These are phyloP conservation scores for Lycocorax pyrrhopterus DNA, from an alignment of 2,113 vertebrate genomes.

Conservation along the genomic window DNA sequence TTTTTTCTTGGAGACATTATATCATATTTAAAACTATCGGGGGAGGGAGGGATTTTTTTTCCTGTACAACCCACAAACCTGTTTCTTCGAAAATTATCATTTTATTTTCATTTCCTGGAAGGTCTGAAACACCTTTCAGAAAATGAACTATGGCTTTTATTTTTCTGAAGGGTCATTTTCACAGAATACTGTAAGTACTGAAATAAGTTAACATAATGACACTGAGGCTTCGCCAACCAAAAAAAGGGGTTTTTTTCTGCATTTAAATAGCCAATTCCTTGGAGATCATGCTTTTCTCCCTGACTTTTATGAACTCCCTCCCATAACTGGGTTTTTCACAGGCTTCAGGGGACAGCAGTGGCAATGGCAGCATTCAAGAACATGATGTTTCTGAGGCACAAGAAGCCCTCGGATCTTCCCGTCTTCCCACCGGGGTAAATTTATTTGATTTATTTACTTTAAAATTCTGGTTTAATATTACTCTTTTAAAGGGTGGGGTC, in stretches of 20 bases:
- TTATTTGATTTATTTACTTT: neutral
- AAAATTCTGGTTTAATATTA: neutral
- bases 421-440: slow-evolving; percentile 35
- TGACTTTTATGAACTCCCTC: neutral
- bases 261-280: neutral
- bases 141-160: neutral
- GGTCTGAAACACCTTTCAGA: neutral
- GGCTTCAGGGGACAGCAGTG: slow-evolving; percentile 88
- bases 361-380: slow-evolving; percentile 73
- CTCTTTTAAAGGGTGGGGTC: neutral
- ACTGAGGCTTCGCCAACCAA: neutral
- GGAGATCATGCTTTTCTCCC: neutral
- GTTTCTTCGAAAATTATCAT: neutral
- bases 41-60: neutral
- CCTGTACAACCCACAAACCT: neutral
- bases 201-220: neutral
- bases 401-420: slow-evolving; percentile 61
- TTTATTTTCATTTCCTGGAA: neutral
- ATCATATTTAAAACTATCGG: neutral
- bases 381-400: slow-evolving; percentile 64
- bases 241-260: neutral
- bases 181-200: neutral
- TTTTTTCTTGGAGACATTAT: neutral
- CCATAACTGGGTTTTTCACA: slow-evolving; percentile 55
- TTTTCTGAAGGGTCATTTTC: neutral